A percentile compares a stretch with the other conserved stretches of the same genome.
Conservation (phyloP, 2,797 vertebrate genomes). For the Hippocampus kuda region DNA sequence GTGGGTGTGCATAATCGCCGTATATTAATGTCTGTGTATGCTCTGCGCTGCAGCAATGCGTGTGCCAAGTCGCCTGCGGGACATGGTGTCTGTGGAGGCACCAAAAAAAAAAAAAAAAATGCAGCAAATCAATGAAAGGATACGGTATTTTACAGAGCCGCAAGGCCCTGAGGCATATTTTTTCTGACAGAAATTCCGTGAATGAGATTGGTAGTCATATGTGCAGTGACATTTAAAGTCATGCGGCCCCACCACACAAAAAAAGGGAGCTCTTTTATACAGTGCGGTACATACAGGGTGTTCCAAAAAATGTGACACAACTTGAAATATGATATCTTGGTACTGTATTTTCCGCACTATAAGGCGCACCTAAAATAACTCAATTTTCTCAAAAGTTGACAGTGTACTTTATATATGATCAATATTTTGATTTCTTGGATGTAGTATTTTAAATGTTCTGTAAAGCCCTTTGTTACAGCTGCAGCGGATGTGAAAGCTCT, state of each 20-base stretch:
- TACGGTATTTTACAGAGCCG: slow-evolving; percentile 3
- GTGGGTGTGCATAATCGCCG: neutral
- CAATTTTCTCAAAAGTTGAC: too few relatives aligned
- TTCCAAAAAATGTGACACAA: neutral
- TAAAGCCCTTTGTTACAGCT: too few relatives aligned
- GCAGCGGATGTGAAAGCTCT: too few relatives aligned
- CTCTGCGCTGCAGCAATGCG: neutral
- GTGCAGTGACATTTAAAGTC: slow-evolving; percentile 5
- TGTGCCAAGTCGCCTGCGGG: neutral
- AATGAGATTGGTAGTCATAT: slow-evolving; percentile 21
- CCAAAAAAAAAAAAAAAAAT: slow-evolving; percentile 8
- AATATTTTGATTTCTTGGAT: too few relatives aligned
- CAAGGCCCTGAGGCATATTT: slow-evolving; percentile 3
- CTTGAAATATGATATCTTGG: neutral
- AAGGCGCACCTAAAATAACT: too few relatives aligned
- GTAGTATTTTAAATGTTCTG: too few relatives aligned
- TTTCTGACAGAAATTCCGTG: slow-evolving; percentile 15
- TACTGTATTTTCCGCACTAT: too few relatives aligned
- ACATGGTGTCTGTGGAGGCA: slow-evolving; percentile 3
- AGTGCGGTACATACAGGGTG: too few relatives aligned
- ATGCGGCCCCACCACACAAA: slow-evolving; percentile 6
- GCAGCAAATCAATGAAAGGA: neutral
- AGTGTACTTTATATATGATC: too few relatives aligned
- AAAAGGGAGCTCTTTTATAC: neutral
- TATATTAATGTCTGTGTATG: slow-evolving; percentile 13